These are phyloP conservation scores for Drosophila bunnanda DNA, from an alignment of 2,888 invertebrate genomes.

Conservation along the genomic window DNA sequence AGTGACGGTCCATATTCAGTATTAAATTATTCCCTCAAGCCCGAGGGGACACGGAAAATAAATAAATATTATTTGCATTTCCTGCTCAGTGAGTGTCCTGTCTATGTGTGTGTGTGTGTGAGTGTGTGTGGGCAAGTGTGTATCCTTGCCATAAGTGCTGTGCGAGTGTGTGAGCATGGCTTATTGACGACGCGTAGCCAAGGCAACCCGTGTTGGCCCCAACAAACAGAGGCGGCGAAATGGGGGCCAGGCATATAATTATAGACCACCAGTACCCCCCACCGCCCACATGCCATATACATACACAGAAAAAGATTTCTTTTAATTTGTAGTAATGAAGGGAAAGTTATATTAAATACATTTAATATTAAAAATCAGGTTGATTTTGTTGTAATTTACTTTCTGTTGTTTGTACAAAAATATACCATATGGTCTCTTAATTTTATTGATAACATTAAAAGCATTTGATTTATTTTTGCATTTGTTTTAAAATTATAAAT, in stretches of 20 bases:
- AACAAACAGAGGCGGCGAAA: constrained; percentile 62
- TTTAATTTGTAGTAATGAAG: background rate
- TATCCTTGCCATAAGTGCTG: constrained; percentile 25
- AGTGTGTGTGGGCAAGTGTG: constrained; percentile 9
- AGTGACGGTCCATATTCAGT: constrained; percentile 25
- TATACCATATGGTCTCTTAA: background rate
- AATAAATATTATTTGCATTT: constrained; percentile 71
- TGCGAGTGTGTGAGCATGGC: constrained; percentile 59
- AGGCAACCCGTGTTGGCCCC: constrained; percentile 68
- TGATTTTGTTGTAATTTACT: background rate
- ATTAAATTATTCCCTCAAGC: constrained; percentile 35
- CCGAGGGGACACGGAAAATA: constrained; percentile 34
- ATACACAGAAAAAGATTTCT: background rate
- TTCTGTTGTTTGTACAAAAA: background rate
- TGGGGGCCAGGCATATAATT: constrained; percentile 64
- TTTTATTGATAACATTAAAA: background rate
- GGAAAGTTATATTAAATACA: background rate
- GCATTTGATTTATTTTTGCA: too few species aligned
- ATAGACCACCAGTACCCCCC: constrained; percentile 46
- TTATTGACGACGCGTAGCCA: constrained; percentile 73
- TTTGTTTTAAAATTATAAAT: background rate
- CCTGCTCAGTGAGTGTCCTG: constrained; percentile 32
- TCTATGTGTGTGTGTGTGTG: constrained; percentile 17
- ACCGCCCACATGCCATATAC: constrained; percentile 17
- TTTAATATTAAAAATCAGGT: background rate